Evolutionary conservation across 2,888 invertebrate species (phyloP).

Genomic region (Arrhopalites spinosus): DNA sequence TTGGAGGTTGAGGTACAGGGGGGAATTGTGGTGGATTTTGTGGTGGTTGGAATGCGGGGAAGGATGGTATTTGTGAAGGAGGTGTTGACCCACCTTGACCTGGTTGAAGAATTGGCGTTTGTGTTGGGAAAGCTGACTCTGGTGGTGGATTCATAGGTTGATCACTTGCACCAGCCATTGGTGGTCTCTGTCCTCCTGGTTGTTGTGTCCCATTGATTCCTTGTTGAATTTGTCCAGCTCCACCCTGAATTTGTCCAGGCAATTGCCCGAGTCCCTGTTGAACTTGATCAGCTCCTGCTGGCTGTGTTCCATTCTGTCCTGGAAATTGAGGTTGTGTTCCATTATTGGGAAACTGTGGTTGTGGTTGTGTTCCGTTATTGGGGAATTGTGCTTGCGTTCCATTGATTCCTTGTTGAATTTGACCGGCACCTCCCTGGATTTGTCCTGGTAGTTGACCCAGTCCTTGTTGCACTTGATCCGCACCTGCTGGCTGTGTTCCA

Average conservation of each 20-base stretch:
- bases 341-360: not conserved
- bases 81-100: not conserved
- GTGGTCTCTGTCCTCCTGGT: not conserved
- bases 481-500: conserved; percentile 13
- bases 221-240: not conserved
- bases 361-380: conserved; percentile 9
- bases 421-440: not conserved
- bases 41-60: not conserved
- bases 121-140: conserved; percentile 11
- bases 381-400: conserved; percentile 13
- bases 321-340: conserved; percentile 10
- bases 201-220: not conserved
- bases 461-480: conserved; percentile 9
- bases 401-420: conserved; percentile 14
- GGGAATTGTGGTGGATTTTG: not conserved
- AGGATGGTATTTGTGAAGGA: conserved; percentile 17
- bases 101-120: conserved; percentile 33
- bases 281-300: not conserved
- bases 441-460: not conserved
- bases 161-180: not conserved
- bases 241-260: conserved; percentile 3
- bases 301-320: conserved; percentile 5
- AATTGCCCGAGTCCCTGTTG: not conserved
- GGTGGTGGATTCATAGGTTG: conserved; percentile 1
- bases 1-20: not conserved